Evolutionary conservation across 2,888 invertebrate species (phyloP), one percentile per base, ranked within the genome.

Genomic region (Tinea pellionella): DNA sequence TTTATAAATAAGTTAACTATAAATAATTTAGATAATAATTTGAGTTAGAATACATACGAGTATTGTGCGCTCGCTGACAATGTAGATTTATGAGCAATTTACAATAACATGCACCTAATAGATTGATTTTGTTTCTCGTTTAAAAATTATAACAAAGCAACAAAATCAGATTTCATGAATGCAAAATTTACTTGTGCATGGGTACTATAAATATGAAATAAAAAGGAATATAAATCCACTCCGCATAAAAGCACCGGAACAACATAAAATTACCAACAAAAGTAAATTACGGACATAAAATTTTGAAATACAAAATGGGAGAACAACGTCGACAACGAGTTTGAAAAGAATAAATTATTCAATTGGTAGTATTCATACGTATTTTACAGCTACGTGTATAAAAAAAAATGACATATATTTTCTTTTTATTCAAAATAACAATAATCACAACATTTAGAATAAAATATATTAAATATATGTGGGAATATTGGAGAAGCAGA

Each of bases 201-300:
- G n/a, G n/a, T n/a, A 8, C 47, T 47, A 16, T 47, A 47, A 47
- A 6, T 15, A 47, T 15, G 15, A 9, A 47, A 47, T 47, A 47
- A 47, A 47, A 47, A 47, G 12, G 47, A 47, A 16, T 16, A 47
- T 47, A 47, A 47, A 47, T 47, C 16, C 47, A 47, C 47, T 47
- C 13, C 47, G 47, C 47, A 47, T 47, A 47, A 47, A 47, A 47
- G 47, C 16, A 16, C 47, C 47, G 47, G 47, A 47, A 47, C 47
- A 47, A 13, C 47, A 15, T 47, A 47, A 47, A 47, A 47, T 47
- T 47, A 47, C 47, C 47, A 47, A 47, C 47, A 47, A 47, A 47
- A 47, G 47, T 47, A 47, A 47, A 47, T 47, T 47, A 47, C 47
- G 16, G 47, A 16, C 47, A 47, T 47, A 47, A 47, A 47, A 47